phyloP scores from a whole-genome alignment of 2,113 vertebrate genomes.

The Pituophis catenifer region DNA sequence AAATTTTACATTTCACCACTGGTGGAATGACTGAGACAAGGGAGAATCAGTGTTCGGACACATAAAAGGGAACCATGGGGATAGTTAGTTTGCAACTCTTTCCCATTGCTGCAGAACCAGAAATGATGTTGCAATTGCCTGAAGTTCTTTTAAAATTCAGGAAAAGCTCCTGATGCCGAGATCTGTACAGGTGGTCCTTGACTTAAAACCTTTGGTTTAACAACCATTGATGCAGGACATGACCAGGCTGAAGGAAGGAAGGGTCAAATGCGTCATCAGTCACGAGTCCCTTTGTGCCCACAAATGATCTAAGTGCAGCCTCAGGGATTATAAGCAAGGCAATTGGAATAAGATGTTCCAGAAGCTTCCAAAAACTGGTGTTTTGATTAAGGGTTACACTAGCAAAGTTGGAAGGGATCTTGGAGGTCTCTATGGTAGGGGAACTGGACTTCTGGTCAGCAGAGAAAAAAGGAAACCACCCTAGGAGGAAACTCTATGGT shows the following conservation, averaged over 20 bases:
- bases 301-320: not conserved
- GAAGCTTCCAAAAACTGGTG: not conserved
- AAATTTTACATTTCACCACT: too few species aligned
- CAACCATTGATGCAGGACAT: too few species aligned
- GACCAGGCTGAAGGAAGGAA: too few species aligned
- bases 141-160: not conserved
- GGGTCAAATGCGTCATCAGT: too few species aligned
- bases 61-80: not conserved
- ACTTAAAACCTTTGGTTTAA: too few species aligned
- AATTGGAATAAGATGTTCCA: conserved; percentile 7
- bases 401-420: too few species aligned
- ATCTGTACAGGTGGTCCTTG: not conserved
- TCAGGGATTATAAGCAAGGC: conserved; percentile 5
- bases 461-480: too few species aligned
- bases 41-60: not conserved
- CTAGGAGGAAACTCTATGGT: too few species aligned
- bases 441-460: too few species aligned
- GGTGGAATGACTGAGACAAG: not conserved
- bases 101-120: not conserved
- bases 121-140: not conserved
- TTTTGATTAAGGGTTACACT: not conserved
- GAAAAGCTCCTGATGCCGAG: not conserved
- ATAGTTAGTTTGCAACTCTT: not conserved
- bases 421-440: too few species aligned
- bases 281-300: not conserved